These are phyloP conservation scores for Drosophila histrio DNA, from an alignment of 2,888 invertebrate species.

Conservation along the genomic window DNA sequence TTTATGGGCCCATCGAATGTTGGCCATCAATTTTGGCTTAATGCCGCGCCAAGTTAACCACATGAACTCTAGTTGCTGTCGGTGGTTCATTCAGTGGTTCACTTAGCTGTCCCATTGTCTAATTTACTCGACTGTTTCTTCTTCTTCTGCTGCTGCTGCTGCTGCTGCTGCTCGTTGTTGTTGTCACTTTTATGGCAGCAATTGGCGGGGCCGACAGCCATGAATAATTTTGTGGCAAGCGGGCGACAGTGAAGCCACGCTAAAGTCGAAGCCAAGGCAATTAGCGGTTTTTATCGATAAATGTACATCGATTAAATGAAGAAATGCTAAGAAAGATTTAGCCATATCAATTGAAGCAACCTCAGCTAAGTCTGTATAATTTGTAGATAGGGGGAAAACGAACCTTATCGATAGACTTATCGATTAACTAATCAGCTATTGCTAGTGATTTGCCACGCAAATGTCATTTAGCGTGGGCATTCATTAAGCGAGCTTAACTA, in stretches of 20 bases:
- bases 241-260: not conserved
- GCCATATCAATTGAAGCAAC: not conserved
- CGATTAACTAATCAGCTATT: conserved; percentile 15
- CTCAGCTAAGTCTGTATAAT: not conserved
- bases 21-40: conserved; percentile 70
- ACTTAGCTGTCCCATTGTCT: conserved; percentile 13
- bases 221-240: conserved; percentile 40
- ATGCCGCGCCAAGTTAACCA: conserved; percentile 43
- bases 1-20: conserved; percentile 55
- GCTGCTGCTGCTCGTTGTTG: not conserved
- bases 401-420: conserved; percentile 23
- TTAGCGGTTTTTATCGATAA: conserved; percentile 10
- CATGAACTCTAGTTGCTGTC: conserved; percentile 15
- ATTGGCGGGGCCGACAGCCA: conserved; percentile 35
- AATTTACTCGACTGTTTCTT: conserved; percentile 29
- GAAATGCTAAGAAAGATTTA: not conserved
- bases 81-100: not conserved
- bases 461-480: conserved; percentile 24
- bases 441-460: conserved; percentile 14
- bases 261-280: not conserved
- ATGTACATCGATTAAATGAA: conserved; percentile 1
- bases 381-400: not conserved
- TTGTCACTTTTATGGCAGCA: conserved; percentile 57
- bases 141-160: not conserved
- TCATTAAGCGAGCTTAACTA: conserved; percentile 50